Percentiles rank a stretch among this genome's conserved stretches.
phyloP scores from a whole-genome alignment of 1,140 invertebrate species.

The Brachionus rubens region DNA sequence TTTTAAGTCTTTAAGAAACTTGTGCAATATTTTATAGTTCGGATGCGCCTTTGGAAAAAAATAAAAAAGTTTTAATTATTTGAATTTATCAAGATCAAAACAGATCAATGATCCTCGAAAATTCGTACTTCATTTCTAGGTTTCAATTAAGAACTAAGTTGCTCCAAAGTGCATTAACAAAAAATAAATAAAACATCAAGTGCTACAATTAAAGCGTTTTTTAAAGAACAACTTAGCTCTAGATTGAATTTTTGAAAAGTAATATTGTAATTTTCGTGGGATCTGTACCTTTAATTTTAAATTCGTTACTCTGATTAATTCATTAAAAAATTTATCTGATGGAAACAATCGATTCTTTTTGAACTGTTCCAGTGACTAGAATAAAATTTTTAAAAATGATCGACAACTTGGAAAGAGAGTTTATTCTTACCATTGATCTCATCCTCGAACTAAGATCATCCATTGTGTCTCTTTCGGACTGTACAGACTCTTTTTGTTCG shows the following conservation, averaged over 20 bases:
- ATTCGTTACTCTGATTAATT: slow-evolving; percentile 41
- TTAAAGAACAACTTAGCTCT: too few species aligned
- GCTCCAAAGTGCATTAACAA: not conserved
- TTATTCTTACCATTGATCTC: not conserved
- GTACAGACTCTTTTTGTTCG: not conserved
- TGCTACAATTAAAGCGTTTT: too few species aligned
- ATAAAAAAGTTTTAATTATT: not conserved
- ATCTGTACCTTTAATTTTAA: slow-evolving; percentile 42
- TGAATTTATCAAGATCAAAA: not conserved
- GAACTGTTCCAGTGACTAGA: not conserved
- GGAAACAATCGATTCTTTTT: slow-evolving; percentile 31
- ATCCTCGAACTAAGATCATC: not conserved
- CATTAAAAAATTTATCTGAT: slow-evolving; percentile 19
- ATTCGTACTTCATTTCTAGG: not conserved
- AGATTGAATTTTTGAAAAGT: too few species aligned
- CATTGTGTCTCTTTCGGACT: not conserved
- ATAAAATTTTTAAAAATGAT: not conserved
- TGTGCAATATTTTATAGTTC: slow-evolving; percentile 4
- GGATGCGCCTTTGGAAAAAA: slow-evolving; percentile 5
- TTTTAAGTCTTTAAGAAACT: slow-evolving; percentile 21
- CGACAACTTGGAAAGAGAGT: not conserved
- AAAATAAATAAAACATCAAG: not conserved
- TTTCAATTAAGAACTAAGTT: too few species aligned
- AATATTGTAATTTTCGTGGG: not conserved
- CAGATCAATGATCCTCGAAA: slow-evolving; percentile 13